Evolutionary conservation across 2,797 vertebrate genomes (phyloP), one percentile per base, ranked within the genome.

Genomic region (Carcharodon carcharias): DNA sequence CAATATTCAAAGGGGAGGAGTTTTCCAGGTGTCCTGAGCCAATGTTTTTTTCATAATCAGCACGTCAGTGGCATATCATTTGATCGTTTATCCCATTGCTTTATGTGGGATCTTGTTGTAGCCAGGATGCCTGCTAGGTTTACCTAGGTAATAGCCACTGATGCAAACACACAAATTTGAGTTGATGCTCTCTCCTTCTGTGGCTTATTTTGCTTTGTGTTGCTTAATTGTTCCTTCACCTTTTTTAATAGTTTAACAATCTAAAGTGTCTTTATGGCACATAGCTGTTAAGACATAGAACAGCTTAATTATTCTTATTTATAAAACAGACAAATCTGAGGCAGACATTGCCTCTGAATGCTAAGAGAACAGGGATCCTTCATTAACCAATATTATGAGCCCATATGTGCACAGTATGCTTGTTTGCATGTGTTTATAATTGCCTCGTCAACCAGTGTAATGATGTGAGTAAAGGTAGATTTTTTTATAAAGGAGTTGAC

Each of bases 331-430:
- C 40, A 77, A 73, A 56, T 95, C 94, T 73, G 50, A 95, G 94
- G 45, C 94, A 77, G 50, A 54, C 65, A 67, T 69, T 95, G 65
- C 18, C 16, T 95, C 45, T 23, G 58, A 95, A 77, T 95, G 94
- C 50, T 95, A 95, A 54, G 77, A 56, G 50, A 77, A 31, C 71
- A 73, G 94, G 35, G 50, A 58, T 77, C 69, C 69, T 71, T 95
- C 94, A 95, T 95, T 95, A 56, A 54, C 50, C 69, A 58, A 23
- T 95, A 35, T 95, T 95, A 73, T 71, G 94, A 95, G 94, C 45
- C 94, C 94, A 95, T 95, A 95, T 95, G 94, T 77, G 71, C 94
- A 95, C 69, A 58, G 94, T n/a, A 58, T 73, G 94, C 67, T 95
- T 95, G 67, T 95, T 95, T 95, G 94, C 50, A 21, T 54, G 94